Conservation (phyloP, 2,797 vertebrate genomes). For the Manis javanica region DNA sequence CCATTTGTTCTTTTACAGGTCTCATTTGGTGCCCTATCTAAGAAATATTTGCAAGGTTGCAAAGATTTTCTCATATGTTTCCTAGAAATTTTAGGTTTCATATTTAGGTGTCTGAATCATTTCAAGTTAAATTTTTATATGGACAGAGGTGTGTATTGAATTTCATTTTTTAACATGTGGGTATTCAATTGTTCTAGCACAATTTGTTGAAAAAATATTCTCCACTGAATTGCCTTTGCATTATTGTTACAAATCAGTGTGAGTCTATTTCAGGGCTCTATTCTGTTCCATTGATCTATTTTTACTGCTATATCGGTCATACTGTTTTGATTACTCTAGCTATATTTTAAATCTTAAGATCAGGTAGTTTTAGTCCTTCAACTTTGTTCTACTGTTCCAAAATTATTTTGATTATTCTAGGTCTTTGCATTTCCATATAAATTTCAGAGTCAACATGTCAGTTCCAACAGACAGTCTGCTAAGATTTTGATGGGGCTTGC, state of each 20-base stretch:
- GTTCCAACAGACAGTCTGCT: background rate
- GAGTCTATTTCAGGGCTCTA: background rate
- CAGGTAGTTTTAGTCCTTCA: background rate
- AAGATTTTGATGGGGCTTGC: background rate
- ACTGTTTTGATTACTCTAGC: background rate
- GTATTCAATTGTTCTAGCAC: background rate
- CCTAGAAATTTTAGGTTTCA: too few species aligned
- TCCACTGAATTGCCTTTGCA: background rate
- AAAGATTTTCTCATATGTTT: too few species aligned
- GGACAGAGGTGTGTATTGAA: background rate
- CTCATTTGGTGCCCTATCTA: background rate
- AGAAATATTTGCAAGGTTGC: background rate
- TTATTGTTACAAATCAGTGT: background rate
- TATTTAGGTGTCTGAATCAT: too few species aligned
- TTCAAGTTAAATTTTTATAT: background rate
- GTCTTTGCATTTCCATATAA: background rate
- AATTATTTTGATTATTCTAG: background rate
- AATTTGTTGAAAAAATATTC: background rate
- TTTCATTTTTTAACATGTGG: background rate
- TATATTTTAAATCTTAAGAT: background rate
- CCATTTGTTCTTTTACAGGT: background rate
- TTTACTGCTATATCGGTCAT: background rate
- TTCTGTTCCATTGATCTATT: background rate
- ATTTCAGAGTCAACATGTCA: background rate
- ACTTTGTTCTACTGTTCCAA: background rate